Percentiles rank a stretch among this genome's conserved stretches.
These are phyloP conservation scores for Amphilophus citrinellus DNA, from an alignment of 2,113 vertebrate genomes.

Conservation along the genomic window DNA sequence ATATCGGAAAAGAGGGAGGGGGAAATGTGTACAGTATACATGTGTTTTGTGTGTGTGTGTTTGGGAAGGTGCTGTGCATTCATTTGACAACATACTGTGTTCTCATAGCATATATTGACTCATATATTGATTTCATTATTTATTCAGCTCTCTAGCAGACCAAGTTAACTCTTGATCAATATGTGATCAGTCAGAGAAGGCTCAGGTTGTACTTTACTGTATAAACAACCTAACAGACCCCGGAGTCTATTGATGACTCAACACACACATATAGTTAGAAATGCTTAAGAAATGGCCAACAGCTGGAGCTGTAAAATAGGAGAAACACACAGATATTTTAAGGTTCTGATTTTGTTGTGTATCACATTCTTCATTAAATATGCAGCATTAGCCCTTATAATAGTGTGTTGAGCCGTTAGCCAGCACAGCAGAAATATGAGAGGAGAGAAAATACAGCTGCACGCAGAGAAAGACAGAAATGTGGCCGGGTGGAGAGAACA, in stretches of 20 bases:
- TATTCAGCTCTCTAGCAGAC: slow-evolving; percentile 6
- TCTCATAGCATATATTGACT: slow-evolving; percentile 26
- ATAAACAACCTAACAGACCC: not conserved
- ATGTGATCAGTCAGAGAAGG: slow-evolving; percentile 53
- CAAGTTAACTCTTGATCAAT: slow-evolving; percentile 52
- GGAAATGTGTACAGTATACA: slow-evolving; percentile 11
- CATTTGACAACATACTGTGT: not conserved
- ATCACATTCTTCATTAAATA: slow-evolving; percentile 55
- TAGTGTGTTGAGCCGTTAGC: slow-evolving; percentile 45
- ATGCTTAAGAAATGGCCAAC: not conserved
- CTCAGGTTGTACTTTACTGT: slow-evolving; percentile 6
- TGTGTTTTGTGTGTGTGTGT: not conserved
- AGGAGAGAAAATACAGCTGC: not conserved
- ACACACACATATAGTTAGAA: not conserved
- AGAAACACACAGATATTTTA: not conserved
- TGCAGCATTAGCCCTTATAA: slow-evolving; percentile 38
- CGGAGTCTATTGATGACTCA: not conserved
- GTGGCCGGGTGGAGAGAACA: not conserved
- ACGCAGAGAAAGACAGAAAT: not conserved
- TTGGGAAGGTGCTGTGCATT: slow-evolving; percentile 32
- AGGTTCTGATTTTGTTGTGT: not conserved
- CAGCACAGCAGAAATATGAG: slow-evolving; percentile 69
- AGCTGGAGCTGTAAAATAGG: not conserved
- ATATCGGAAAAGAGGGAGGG: not conserved
- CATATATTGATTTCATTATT: slow-evolving; percentile 10